Conservation (phyloP, 2,113 vertebrate genomes). For the Serilophus lunatus region DNA sequence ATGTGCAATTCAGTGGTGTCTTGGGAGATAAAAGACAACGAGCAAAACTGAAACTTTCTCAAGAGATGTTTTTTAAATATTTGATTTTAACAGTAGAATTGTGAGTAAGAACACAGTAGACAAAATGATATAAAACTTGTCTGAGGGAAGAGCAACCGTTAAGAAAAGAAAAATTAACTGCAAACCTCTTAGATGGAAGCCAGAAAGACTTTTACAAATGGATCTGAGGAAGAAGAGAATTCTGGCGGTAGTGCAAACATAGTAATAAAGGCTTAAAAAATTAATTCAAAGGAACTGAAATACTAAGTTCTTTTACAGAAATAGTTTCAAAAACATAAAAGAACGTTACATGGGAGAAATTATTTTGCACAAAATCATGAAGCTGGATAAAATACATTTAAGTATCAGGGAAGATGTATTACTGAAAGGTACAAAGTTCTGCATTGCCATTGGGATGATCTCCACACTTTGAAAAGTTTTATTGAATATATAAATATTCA, state of each 20-base stretch:
- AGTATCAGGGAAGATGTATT: not conserved
- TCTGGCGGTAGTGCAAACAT: not conserved
- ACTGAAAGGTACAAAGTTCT: not conserved
- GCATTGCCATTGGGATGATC: not conserved
- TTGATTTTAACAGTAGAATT: not conserved
- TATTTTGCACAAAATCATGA: not conserved
- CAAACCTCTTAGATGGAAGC: not conserved
- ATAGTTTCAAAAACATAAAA: not conserved
- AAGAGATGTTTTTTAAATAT: not conserved
- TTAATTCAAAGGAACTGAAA: conserved; percentile 34
- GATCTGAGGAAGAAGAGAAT: not conserved
- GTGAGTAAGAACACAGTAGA: not conserved
- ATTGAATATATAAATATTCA: not conserved
- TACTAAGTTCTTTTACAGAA: not conserved
- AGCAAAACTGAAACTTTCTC: not conserved
- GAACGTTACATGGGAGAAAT: not conserved
- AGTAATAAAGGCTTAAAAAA: conserved; percentile 21
- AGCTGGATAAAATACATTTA: not conserved
- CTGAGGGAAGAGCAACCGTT: not conserved
- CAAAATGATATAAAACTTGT: not conserved
- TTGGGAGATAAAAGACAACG: not conserved
- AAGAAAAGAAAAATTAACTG: not conserved
- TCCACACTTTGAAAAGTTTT: not conserved
- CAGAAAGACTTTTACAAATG: not conserved
- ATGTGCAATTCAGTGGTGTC: not conserved